phyloP scores from a whole-genome alignment of 2,888 invertebrate species.

The Cataglyphis albicans region DNA sequence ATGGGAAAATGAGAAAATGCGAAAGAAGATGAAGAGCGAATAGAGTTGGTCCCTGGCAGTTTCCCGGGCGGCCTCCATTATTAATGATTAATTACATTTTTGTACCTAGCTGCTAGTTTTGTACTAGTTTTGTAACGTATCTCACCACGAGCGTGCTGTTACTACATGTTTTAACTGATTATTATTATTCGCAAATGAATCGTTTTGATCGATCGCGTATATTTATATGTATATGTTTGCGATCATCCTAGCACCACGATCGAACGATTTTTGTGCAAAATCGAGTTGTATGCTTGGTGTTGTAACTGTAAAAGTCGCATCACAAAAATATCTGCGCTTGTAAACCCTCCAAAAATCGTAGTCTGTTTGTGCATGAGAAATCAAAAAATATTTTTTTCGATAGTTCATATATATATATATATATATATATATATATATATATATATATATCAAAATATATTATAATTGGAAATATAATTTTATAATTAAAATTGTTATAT shows the following conservation, averaged over 20 bases:
- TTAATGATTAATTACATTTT: slow-evolving; percentile 85
- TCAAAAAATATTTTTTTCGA: neutral
- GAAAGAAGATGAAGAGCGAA: slow-evolving; percentile 49
- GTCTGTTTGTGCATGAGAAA: neutral
- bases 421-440: too few relatives aligned
- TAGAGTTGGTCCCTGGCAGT: slow-evolving; percentile 81
- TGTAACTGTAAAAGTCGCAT: slow-evolving; percentile 74
- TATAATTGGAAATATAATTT: neutral
- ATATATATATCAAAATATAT: neutral
- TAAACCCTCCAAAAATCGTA: slow-evolving; percentile 13
- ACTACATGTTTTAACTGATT: slow-evolving; percentile 83
- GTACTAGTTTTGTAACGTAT: slow-evolving; percentile 88
- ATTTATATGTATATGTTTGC: slow-evolving; percentile 59
- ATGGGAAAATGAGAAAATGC: slow-evolving; percentile 26
- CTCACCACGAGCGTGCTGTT: slow-evolving; percentile 84
- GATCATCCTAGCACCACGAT: slow-evolving; percentile 52
- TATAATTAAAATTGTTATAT: too few relatives aligned
- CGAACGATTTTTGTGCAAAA: slow-evolving; percentile 62
- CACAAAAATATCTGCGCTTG: neutral
- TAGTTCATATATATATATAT: neutral
- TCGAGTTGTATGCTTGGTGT: slow-evolving; percentile 74
- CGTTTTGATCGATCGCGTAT: slow-evolving; percentile 73
- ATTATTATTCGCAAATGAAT: slow-evolving; percentile 80
- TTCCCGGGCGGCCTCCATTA: slow-evolving; percentile 82
- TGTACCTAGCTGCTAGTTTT: slow-evolving; percentile 88